Evolutionary conservation across 2,888 invertebrate genomes (phyloP), one percentile per base, ranked within the genome.

Genomic region (Aromia moschata): DNA sequence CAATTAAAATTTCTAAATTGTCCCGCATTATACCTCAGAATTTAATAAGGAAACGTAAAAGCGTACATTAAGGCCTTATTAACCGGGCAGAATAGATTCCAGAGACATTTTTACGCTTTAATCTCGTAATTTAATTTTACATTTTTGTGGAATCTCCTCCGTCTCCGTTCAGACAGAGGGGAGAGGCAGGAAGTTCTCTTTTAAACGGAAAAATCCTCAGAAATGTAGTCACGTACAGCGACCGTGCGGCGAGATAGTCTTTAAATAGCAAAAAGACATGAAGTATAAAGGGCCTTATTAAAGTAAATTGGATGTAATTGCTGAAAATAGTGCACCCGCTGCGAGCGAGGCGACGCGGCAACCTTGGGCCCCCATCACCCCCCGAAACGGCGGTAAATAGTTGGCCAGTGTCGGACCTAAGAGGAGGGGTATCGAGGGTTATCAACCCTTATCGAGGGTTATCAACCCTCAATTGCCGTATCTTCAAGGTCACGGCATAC

Each of bases 241-340:
- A 37, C 38, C 52, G 53, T 18, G 49, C 33, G 43, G 49, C 43
- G 12, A 43, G 55, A 55, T 41, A 47, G 45, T 47, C 33, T 46
- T 54, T 44, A 58, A 57, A 57, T 59, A 55, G 54, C 51, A 55
- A 59, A 59, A 59, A 55, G 53, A 58, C 53, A 51, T 30, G 51
- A 58, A 33, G 52, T 58, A 47, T 54, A 58, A 58, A 49, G 44
- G 36, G 55, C 49, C 47, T 55, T 55, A 59, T 55, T 59, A 54
- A 55, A 49, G 43, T 59, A 59, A 59, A 59, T 59, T 59, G 59
- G 54, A 59, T 49, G 46, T 59, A 59, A 59, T 59, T 55, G 59
- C 59, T 58, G 41, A 58, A 58, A 58, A 41, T 52, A 38, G 51
- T 44, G n/a, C n/a, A 36, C 14, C 20, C 37, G 36, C 25, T 31